Conservation (phyloP, 2,113 vertebrate species). For the Gracilinanus agilis region DNA sequence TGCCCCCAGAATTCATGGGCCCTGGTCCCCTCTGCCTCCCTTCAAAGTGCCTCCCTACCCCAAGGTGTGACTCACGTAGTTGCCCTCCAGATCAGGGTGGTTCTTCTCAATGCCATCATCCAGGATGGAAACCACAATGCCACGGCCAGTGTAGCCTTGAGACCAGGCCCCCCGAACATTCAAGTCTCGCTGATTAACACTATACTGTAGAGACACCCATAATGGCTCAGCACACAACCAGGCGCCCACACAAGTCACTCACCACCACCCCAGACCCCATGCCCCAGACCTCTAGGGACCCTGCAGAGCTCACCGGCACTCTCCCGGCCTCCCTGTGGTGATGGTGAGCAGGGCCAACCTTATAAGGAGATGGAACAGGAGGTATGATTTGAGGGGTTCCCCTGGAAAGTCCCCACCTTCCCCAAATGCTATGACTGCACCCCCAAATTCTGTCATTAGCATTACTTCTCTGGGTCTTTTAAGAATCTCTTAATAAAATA, state of each 20-base stretch:
- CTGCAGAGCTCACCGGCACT: neutral
- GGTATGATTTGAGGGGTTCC: neutral
- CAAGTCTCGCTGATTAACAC: constrained; percentile 91
- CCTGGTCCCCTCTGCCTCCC: neutral
- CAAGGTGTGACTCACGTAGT: constrained; percentile 91
- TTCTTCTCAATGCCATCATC: constrained; percentile 99
- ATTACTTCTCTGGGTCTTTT: neutral
- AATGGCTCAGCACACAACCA: neutral
- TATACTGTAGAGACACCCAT: constrained; percentile 86
- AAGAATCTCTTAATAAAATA: neutral
- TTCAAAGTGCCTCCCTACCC: neutral
- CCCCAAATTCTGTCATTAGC: neutral
- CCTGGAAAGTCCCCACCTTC: neutral
- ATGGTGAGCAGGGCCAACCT: neutral
- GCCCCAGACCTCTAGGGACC: neutral
- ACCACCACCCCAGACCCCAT: neutral
- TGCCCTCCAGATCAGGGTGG: constrained; percentile 94
- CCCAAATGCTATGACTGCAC: neutral
- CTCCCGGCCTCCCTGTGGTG: neutral
- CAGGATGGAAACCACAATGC: constrained; percentile 97
- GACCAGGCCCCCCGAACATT: constrained; percentile 96
- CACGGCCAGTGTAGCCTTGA: constrained; percentile 94
- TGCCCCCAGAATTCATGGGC: neutral
- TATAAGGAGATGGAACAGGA: neutral
- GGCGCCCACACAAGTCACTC: fast-evolving